Evolutionary conservation across 2,113 vertebrate genomes (phyloP), one percentile per base, ranked within the genome.

Genomic region (Hepsetus odoe): DNA sequence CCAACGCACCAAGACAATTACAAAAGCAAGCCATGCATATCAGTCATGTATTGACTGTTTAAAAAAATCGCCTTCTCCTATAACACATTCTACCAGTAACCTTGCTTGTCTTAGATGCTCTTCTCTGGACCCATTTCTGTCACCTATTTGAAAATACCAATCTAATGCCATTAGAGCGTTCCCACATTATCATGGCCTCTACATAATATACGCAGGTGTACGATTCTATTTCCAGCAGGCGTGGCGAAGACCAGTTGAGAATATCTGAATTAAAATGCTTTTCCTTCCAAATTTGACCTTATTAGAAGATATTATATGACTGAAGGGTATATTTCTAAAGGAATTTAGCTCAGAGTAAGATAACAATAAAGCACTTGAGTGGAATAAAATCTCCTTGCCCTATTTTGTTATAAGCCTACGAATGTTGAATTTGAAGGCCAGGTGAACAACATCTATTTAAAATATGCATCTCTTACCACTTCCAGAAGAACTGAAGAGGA

Each of bases 1-100:
- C 91, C 92, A 93, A 79, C 12, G 88, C 91, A 93, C 92, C 91
- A 75, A 90, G 91, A 93, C 91, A 92, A 93, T 93, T 92, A 92
- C 90, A 90, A 86, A 88, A 89, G 88, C 87, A 91, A 92, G 90
- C 85, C 91, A 93, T 92, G 92, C 91, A 92, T 92, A 92, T 93
- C 91, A 92, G 90, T 92, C 90, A 93, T 87, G 83, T 33, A 72
- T 86, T 81, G 84, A 83, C 86, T 90, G 77, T 82, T 87, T 89
- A 88, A 85, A 86, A 89, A 86, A 86, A 89, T 87, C 79, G 76
- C 83, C 83, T 75, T 87, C 66, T 79, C 77, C 82, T 84, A 77
- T 72, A 85, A 79, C 82, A 83, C 80, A 76, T 80, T 77, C 77
- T 70, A 81, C 80, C 55, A 73, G 77, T 83, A 88, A 89, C 87